These are phyloP conservation scores for Tolypeutes matacus DNA, from an alignment of 2,797 vertebrate genomes.

Conservation along the genomic window DNA sequence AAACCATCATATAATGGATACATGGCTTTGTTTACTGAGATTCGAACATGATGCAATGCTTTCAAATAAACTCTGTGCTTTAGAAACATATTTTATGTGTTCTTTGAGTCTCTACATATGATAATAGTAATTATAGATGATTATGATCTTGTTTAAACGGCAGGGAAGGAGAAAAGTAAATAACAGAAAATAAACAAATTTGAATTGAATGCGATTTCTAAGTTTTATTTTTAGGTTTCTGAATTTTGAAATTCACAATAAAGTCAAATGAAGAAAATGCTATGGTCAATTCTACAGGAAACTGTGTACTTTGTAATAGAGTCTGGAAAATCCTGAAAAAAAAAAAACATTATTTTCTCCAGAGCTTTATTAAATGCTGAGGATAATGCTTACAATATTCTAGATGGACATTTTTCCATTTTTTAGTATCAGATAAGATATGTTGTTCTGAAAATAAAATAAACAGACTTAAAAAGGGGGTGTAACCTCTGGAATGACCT, in stretches of 20 bases:
- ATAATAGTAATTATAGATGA: slow-evolving; percentile 56
- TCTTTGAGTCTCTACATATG: slow-evolving; percentile 59
- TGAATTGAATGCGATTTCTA: slow-evolving; percentile 40
- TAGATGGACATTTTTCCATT: background rate
- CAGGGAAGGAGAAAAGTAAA: slow-evolving; percentile 19
- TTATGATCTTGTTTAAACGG: background rate
- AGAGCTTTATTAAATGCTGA: slow-evolving; percentile 41
- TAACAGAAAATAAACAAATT: slow-evolving; percentile 53
- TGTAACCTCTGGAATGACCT: no score
- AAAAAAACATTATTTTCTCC: background rate
- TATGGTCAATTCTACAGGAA: background rate
- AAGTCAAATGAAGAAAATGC: slow-evolving; percentile 5
- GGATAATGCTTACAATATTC: background rate
- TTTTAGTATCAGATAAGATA: background rate
- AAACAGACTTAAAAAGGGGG: no score
- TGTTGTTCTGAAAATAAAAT: no score
- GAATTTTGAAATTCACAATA: slow-evolving; percentile 38
- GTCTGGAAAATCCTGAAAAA: slow-evolving; percentile 25
- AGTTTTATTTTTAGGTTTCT: slow-evolving; percentile 36
- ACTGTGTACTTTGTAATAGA: slow-evolving; percentile 10
- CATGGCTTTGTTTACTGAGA: slow-evolving; percentile 70
- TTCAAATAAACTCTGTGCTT: slow-evolving; percentile 77
- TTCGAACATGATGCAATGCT: slow-evolving; percentile 61
- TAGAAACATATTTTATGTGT: slow-evolving; percentile 63
- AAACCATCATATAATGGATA: slow-evolving; percentile 65